phyloP scores from a whole-genome alignment of 2,888 invertebrate genomes.

The Aleiodes testaceus region DNA sequence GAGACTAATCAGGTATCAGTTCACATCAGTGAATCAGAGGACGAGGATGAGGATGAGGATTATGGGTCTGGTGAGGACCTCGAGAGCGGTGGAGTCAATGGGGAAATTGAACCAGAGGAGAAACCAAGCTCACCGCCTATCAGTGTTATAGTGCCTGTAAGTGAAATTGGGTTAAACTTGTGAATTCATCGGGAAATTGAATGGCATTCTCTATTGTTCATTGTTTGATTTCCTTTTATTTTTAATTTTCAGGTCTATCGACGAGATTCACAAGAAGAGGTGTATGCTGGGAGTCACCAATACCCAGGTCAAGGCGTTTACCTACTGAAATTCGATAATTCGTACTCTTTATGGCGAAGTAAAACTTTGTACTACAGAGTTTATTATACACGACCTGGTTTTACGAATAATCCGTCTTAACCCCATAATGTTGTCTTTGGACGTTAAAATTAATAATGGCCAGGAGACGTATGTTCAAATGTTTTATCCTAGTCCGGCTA shows the following conservation, averaged over 20 bases:
- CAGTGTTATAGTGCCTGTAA: constrained; percentile 68
- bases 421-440: constrained; percentile 6
- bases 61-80: constrained; percentile 77
- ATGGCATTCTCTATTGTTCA: not conserved
- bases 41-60: constrained; percentile 80
- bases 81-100: constrained; percentile 70
- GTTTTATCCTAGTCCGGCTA: constrained; percentile 61
- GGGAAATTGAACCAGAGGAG: constrained; percentile 59
- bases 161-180: constrained; percentile 45
- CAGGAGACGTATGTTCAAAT: constrained; percentile 39
- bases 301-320: constrained; percentile 98
- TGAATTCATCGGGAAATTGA: not conserved
- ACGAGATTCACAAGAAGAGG: constrained; percentile 95
- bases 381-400: constrained; percentile 87
- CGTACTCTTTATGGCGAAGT: constrained; percentile 98
- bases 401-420: constrained; percentile 55
- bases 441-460: constrained; percentile 8
- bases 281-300: constrained; percentile 97
- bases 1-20: constrained; percentile 91
- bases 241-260: constrained; percentile 92
- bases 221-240: constrained; percentile 15
- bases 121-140: constrained; percentile 64
- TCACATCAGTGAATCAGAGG: constrained; percentile 96
- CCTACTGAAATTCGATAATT: constrained; percentile 98
- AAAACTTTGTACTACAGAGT: constrained; percentile 99